phyloP scores from a whole-genome alignment of 2,113 vertebrate genomes.

The Xiphophorus hellerii region DNA sequence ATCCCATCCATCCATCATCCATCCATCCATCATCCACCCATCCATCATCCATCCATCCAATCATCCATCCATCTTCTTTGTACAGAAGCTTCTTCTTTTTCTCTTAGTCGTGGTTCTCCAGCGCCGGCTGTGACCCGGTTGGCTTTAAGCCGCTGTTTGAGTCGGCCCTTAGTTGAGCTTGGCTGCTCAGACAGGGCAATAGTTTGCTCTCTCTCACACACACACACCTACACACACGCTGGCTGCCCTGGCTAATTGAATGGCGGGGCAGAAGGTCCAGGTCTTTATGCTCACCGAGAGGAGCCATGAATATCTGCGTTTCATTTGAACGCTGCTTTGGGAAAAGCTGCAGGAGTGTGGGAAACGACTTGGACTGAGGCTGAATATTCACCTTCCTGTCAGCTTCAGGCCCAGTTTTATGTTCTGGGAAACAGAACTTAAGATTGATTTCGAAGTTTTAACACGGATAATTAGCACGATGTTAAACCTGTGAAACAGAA shows the following conservation, averaged over 20 bases:
- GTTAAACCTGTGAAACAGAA: too few species aligned
- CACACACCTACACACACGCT: constrained; percentile 44
- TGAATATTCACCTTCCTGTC: constrained; percentile 53
- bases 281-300: constrained; percentile 64
- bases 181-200: constrained; percentile 74
- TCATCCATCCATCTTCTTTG: too few species aligned
- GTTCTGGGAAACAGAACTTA: not conserved
- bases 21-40: too few species aligned
- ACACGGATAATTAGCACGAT: not conserved
- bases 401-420: not conserved
- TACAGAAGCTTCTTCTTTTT: too few species aligned
- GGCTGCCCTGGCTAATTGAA: constrained; percentile 71
- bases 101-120: constrained; percentile 53
- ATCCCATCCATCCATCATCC: too few species aligned
- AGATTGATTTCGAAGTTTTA: not conserved
- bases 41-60: too few species aligned
- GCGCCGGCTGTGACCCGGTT: constrained; percentile 74
- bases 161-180: constrained; percentile 74
- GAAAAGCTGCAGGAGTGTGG: constrained; percentile 55
- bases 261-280: constrained; percentile 65
- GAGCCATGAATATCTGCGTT: constrained; percentile 74
- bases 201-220: constrained; percentile 48
- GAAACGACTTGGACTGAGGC: constrained; percentile 38
- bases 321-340: constrained; percentile 59
- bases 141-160: constrained; percentile 74